Evolutionary conservation across 2,113 vertebrate genomes (phyloP), one percentile per base, ranked within the genome.

Genomic region (Vimba vimba): DNA sequence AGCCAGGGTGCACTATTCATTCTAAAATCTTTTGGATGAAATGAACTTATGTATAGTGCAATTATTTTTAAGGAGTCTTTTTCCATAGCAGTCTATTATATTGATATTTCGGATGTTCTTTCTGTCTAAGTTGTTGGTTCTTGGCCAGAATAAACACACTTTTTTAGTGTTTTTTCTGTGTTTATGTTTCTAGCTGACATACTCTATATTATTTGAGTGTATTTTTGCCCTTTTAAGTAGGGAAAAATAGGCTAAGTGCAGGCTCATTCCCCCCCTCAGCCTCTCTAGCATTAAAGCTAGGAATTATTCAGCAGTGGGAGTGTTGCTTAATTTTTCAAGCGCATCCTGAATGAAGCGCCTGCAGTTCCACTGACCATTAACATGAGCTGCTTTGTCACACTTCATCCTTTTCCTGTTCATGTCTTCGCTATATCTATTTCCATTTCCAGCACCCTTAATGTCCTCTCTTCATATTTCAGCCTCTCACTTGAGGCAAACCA

Each of bases 261-360:
- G 77, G 60, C 45, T 71, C 6, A 36, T 74, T 84, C 62, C 13
- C 73, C 10, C 39, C 71, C 52, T 59, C 39, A 50, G 89, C 88
- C 68, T 87, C n/a, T 87, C n/a, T 86, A 88, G 89, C 92, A 91
- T 91, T 91, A 93, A 91, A 87, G 89, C 88, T 90, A 85, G 80
- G 91, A 93, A 89, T 92, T 86, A 81, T 93, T 92, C 89, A 93
- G 89, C 77, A 91, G 90, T 89, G 84, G 90, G 89, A 88, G 75
- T 90, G 88, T 84, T 13, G 83, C 86, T 94, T 94, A 94, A 95
- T 95, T 93, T 95, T 95, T 95, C 91, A 89, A 30, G 25, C 94
- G 89, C 89, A 89, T 89, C 82, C 86, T 85, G 90, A 81, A 45
- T n/a, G 4, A 8, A 68, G 91, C 73, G 86, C 88, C 89, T 87